These are phyloP conservation scores for Ctenopoma multispine DNA, from an alignment of 2,797 vertebrate genomes.

Conservation along the genomic window DNA sequence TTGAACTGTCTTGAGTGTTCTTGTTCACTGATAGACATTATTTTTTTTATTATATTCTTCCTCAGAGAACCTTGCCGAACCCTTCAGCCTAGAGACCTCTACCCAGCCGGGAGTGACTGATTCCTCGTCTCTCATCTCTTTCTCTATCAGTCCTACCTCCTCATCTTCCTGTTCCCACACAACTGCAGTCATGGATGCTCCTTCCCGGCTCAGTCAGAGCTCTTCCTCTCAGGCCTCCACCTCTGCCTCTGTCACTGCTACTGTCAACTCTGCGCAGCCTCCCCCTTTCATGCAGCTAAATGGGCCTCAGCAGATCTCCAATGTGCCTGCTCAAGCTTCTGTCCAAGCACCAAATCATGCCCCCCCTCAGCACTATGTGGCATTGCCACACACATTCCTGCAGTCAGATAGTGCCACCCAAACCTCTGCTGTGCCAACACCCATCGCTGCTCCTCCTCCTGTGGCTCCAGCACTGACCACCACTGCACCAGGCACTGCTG, in stretches of 20 bases:
- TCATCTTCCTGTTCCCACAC: slow-evolving; percentile 86
- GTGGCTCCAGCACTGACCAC: slow-evolving; percentile 50
- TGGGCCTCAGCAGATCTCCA: slow-evolving; percentile 84
- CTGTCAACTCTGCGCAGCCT: slow-evolving; percentile 78
- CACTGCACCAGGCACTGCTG: slow-evolving; percentile 45
- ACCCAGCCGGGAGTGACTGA: slow-evolving; percentile 80
- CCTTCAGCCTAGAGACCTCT: slow-evolving; percentile 85
- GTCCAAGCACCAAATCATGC: slow-evolving; percentile 87
- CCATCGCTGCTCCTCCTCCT: slow-evolving; percentile 63
- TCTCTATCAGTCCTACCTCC: slow-evolving; percentile 84
- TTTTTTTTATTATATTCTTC: slow-evolving; percentile 9
- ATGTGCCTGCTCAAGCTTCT: slow-evolving; percentile 79
- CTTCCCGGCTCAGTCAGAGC: slow-evolving; percentile 75
- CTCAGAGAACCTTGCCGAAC: slow-evolving; percentile 88
- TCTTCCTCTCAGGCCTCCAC: slow-evolving; percentile 74
- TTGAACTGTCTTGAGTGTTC: neutral
- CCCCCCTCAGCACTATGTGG: slow-evolving; percentile 86
- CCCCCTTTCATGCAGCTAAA: slow-evolving; percentile 81
- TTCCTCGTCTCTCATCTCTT: slow-evolving; percentile 83
- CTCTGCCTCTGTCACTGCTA: slow-evolving; percentile 72
- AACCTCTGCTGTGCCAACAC: slow-evolving; percentile 79
- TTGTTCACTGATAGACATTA: slow-evolving; percentile 1
- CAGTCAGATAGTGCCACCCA: slow-evolving; percentile 79
- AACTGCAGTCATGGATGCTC: slow-evolving; percentile 80
- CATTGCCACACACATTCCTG: slow-evolving; percentile 88